A percentile compares a stretch with the other conserved stretches of the same genome.
Evolutionary conservation across 2,113 vertebrate species (phyloP).

Genomic region (Scomber scombrus): DNA sequence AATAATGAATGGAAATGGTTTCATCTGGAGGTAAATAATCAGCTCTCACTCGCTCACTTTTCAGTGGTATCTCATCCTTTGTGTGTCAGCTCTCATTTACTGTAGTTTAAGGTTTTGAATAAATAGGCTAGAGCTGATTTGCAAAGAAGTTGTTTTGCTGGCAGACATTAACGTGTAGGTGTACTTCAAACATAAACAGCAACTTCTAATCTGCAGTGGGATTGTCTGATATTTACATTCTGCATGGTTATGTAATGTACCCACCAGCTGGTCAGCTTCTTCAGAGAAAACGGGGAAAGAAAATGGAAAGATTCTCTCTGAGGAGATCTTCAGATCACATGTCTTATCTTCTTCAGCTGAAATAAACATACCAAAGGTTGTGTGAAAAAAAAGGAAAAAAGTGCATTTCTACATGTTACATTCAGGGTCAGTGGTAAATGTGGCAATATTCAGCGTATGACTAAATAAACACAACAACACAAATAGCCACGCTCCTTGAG

Average conservation of each 20-base stretch:
- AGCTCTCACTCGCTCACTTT: constrained; percentile 4
- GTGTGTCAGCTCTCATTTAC: constrained; percentile 8
- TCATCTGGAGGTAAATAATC: neutral
- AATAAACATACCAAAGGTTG: constrained; percentile 8
- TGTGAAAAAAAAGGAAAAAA: neutral
- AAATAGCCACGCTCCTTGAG: constrained; percentile 21
- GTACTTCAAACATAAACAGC: neutral
- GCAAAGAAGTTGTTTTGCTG: neutral
- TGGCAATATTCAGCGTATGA: constrained; percentile 4
- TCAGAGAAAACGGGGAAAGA: constrained; percentile 78
- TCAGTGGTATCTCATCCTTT: neutral
- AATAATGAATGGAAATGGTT: constrained; percentile 37
- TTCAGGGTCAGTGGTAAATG: constrained; percentile 13
- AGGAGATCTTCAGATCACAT: constrained; percentile 57
- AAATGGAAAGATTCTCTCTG: constrained; percentile 80
- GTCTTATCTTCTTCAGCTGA: constrained; percentile 55
- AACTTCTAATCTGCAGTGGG: neutral
- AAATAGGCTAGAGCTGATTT: neutral
- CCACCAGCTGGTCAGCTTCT: constrained; percentile 83
- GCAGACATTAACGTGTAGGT: neutral
- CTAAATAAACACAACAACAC: neutral
- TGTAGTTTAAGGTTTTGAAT: neutral
- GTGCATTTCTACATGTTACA: neutral
- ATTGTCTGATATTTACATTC: neutral
- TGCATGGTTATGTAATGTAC: constrained; percentile 45